Conservation (phyloP, 2,888 invertebrate species). For the Tenthredo notha region DNA sequence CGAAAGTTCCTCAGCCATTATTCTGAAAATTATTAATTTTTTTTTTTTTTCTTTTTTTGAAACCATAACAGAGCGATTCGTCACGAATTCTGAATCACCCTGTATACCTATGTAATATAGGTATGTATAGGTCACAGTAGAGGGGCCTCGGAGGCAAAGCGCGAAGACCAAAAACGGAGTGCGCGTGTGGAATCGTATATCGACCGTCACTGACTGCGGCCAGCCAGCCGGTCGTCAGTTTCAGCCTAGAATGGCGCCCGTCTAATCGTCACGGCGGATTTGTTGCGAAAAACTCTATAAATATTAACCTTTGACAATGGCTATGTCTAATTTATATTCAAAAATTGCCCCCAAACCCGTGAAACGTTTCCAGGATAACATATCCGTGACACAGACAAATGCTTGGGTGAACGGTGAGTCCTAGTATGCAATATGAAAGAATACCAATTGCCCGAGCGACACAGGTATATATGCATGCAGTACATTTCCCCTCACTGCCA, state of each 20-base stretch:
- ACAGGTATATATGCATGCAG: not conserved
- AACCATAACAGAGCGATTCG: too few relatives aligned
- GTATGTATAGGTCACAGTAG: not conserved
- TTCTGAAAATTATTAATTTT: too few relatives aligned
- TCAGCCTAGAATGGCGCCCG: slow-evolving; percentile 69
- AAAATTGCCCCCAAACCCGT: slow-evolving; percentile 88
- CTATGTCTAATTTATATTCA: slow-evolving; percentile 89
- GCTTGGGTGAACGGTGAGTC: slow-evolving; percentile 93
- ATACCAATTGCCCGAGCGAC: not conserved
- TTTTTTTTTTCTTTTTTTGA: too few relatives aligned
- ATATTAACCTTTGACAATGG: slow-evolving; percentile 74
- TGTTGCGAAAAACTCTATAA: slow-evolving; percentile 28
- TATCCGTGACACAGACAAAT: slow-evolving; percentile 90
- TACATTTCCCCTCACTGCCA: not conserved
- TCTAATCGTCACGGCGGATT: slow-evolving; percentile 57
- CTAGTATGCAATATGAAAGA: slow-evolving; percentile 37
- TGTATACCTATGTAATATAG: not conserved
- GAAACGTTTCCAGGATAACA: slow-evolving; percentile 88
- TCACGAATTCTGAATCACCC: too few relatives aligned
- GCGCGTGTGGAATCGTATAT: slow-evolving; percentile 60
- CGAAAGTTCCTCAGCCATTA: too few relatives aligned
- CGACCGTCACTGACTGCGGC: slow-evolving; percentile 64
- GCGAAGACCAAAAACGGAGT: slow-evolving; percentile 38
- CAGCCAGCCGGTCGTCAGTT: slow-evolving; percentile 57
- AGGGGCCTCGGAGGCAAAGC: not conserved